Base-by-base conservation (phyloP, 64 coral and sea anemone species). In the Actinia tenebrosa region DNA sequence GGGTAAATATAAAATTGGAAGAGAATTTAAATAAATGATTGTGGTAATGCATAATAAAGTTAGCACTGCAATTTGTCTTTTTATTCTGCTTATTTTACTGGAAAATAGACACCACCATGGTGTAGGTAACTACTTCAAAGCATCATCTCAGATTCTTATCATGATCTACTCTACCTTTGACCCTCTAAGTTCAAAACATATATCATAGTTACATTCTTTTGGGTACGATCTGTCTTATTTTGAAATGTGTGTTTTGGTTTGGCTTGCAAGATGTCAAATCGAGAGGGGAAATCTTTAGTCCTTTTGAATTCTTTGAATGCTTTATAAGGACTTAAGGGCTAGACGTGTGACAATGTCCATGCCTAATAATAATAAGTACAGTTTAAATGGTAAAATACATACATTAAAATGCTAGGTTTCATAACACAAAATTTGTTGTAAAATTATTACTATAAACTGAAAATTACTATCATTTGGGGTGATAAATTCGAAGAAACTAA, bases 221-320 rank as follows among this genome's bases (percentile, higher is more conserved):
- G 1, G 37, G 69, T 10, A 11, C 1, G 42, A 75, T 22, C 7
- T 75, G 69, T 75, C n/a, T 27, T 75, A 42, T 75, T 75, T 75
- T 66, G 69, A 75, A 75, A 42, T 14, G 69, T 75, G 69, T 75
- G 69, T 75, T 75, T 75, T 75, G 26, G 27, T 75, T 75, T 75
- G 69, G 69, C 26, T 75, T 30, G 4, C 25, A 30, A 10, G 25
- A 75, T 42, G 69, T 75, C 69, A 75, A 75, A 75, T 27, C 13
- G 27, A 26, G 69, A 75, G 69, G 69, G 23, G 69, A 75, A 75
- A 18, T 43, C 25, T 13, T 75, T 15, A 26, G 27, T 75, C 7
- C 3, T 75, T 75, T 75, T 43, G 69, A 75, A 75, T 75, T 75
- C 69, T 75, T 75, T 75, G 11, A 75, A 75, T 75, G 69, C 25